A percentile compares a stretch with the other conserved stretches of the same genome.
These are phyloP conservation scores for Probaryconus sp. DNA, from an alignment of 1,140 invertebrate genomes.

Conservation along the genomic window DNA sequence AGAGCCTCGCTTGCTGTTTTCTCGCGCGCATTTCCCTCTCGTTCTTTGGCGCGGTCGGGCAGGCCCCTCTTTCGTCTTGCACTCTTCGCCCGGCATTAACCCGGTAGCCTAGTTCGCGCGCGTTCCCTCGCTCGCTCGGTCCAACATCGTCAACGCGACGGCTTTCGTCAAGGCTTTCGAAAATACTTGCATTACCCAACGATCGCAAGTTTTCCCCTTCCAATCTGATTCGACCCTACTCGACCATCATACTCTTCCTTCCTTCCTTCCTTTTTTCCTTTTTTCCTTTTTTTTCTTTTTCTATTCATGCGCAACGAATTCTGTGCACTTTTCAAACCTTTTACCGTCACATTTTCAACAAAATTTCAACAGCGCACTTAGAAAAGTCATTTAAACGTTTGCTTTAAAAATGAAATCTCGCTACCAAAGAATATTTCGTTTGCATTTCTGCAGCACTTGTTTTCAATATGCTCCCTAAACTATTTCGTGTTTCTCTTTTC, in stretches of 20 bases:
- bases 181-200: conserved; percentile 66
- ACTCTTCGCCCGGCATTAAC: conserved; percentile 35
- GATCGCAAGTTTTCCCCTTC: conserved; percentile 22
- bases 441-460: too few relatives aligned
- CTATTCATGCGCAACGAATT: neutral
- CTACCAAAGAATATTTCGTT: too few relatives aligned
- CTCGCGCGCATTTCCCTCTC: neutral
- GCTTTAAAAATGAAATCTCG: conserved; percentile 24
- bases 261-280: conserved; percentile 5
- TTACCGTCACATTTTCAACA: conserved; percentile 20
- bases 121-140: conserved; percentile 10
- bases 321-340: conserved; percentile 32
- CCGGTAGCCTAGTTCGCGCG: conserved; percentile 51
- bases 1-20: neutral
- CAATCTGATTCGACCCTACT: neutral
- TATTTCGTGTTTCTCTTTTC: too few relatives aligned
- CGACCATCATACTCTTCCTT: neutral
- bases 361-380: conserved; percentile 28
- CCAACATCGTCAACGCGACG: conserved; percentile 15
- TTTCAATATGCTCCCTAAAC: too few relatives aligned
- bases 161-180: conserved; percentile 71
- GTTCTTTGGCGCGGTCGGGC: neutral
- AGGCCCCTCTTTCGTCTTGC: neutral
- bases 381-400: conserved; percentile 35
- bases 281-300: conserved; percentile 1